Base-by-base conservation (phyloP, 2,797 vertebrate genomes). In the Microcaecilia unicolor region DNA sequence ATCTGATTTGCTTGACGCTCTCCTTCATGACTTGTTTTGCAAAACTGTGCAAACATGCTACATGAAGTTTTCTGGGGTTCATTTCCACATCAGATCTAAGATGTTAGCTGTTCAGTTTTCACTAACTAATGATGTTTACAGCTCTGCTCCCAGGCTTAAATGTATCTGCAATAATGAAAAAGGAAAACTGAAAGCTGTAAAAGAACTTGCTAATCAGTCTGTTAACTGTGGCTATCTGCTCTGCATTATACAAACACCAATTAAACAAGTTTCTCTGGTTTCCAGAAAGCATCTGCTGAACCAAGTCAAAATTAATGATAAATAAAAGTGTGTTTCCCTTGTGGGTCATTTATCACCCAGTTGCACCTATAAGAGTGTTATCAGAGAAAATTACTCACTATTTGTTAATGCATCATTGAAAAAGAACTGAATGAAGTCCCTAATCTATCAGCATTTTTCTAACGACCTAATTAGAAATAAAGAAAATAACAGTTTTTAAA, bases 261-360 rank as follows among this genome's bases (percentile, higher is more conserved):
- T 63, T 65, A 65, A 60, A 46, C 53, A 67, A 58, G 68, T 72
- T 76, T 64, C 33, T 61, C 48, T 28, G 51, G 42, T 58, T 74
- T 46, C 54, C 54, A 69, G 65, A 50, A 72, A 76, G 67, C 61
- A 78, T 70, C 70, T 74, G 68, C 58, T 55, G 58, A 58, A 72
- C 45, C 28, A 51, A 66, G 67, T 61, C 56, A 72, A 52, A 76
- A 72, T 45, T 67, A 76, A 65, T 57, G 67, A 62, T 34, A 69
- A 76, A 73, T 61, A 74, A 55, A 75, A 51, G 16, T 2, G 15
- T 49, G 41, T 14, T 61, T 37, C 44, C 54, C 52, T 48, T 50
- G 60, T 43, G 47, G 39, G 5, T 58, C 52, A 31, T 48, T 65
- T 58, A 56, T 57, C 39, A 67, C 50, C 52, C 54, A 49, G 33